Conservation (phyloP, 2,797 vertebrate genomes). For the Liasis olivaceus region DNA sequence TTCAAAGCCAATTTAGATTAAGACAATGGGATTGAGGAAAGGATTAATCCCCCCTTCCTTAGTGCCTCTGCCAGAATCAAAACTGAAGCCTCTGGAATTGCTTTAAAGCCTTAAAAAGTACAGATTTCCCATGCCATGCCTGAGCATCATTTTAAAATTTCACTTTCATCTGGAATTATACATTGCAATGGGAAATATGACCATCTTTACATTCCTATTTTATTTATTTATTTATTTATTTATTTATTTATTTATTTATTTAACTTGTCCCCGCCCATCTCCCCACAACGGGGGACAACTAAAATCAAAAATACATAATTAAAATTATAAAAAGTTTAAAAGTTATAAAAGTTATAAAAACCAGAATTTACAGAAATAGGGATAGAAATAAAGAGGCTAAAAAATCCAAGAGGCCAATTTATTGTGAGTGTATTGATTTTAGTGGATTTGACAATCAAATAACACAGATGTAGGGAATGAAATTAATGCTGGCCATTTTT, state of each 20-base stretch:
- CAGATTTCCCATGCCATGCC: background rate
- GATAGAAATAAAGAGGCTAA: too few relatives aligned
- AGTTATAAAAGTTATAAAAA: too few relatives aligned
- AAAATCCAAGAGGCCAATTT: too few relatives aligned
- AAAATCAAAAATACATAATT: too few relatives aligned
- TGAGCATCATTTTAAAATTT: background rate
- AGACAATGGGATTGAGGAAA: background rate
- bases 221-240: too few relatives aligned
- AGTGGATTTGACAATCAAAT: conserved; percentile 17
- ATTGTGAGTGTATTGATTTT: background rate
- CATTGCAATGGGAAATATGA: background rate
- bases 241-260: too few relatives aligned
- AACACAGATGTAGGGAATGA: background rate
- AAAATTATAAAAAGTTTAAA: too few relatives aligned
- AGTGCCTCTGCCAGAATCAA: background rate
- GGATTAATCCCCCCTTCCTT: background rate
- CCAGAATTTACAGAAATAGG: too few relatives aligned
- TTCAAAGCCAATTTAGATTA: background rate
- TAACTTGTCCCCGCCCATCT: too few relatives aligned
- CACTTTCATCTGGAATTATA: background rate
- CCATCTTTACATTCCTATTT: background rate
- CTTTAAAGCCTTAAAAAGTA: background rate
- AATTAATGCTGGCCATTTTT: background rate
- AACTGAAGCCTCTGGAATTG: background rate
- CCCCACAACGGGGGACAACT: too few relatives aligned